Evolutionary conservation across 2,113 vertebrate genomes (phyloP).

Genomic region (Prolemur simus): DNA sequence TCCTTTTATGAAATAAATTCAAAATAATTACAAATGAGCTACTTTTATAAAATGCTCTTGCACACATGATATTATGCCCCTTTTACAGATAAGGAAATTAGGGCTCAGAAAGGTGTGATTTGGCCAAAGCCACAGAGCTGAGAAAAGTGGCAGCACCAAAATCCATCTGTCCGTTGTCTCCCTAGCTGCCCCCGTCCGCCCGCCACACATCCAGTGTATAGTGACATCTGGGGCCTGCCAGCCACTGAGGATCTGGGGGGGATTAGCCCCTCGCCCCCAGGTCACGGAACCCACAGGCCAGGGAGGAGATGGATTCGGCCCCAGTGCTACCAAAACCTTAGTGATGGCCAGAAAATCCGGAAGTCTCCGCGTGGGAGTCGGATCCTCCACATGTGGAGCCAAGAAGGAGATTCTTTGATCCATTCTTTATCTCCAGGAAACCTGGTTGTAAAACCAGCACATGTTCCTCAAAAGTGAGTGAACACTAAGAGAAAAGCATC

Average conservation of each 20-base stretch:
- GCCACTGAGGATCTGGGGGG: neutral
- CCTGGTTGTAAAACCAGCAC: neutral
- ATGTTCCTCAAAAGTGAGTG: neutral
- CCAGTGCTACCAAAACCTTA: neutral
- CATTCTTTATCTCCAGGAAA: neutral
- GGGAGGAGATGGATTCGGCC: neutral
- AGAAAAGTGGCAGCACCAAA: neutral
- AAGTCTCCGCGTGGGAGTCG: neutral
- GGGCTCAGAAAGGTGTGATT: neutral
- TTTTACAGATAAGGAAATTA: neutral
- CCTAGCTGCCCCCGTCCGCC: neutral
- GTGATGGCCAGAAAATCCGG: neutral
- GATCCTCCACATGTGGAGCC: neutral
- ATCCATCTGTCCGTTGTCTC: neutral
- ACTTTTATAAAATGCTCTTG: neutral
- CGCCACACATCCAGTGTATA: fast-evolving
- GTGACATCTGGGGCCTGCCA: neutral
- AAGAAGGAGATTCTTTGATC: constrained; percentile 45
- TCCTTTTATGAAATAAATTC: neutral
- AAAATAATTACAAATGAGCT: neutral
- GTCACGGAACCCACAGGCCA: neutral
- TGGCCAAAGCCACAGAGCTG: neutral
- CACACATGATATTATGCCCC: neutral
- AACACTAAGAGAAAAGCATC: neutral
- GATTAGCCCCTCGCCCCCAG: neutral